A percentile compares a stretch with the other conserved stretches of the same genome.
Conservation (phyloP, 2,888 invertebrate species). For the Sericinus montela region DNA sequence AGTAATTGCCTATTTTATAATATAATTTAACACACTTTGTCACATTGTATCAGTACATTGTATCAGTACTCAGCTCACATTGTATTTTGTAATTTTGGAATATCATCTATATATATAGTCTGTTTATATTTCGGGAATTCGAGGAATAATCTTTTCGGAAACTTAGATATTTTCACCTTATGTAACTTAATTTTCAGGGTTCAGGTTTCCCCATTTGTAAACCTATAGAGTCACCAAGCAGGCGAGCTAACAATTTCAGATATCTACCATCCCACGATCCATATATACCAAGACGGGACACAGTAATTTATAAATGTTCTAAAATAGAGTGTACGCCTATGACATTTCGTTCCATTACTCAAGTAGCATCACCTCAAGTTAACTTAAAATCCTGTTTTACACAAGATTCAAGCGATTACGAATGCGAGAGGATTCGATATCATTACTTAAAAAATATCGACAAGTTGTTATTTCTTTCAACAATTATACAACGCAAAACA, state of each 20-base stretch:
- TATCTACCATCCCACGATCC: conserved; percentile 57
- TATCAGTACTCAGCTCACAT: too few relatives aligned
- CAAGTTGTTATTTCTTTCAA: conserved; percentile 53
- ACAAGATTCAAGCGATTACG: conserved; percentile 24
- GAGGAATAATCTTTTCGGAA: too few relatives aligned
- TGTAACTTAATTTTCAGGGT: too few relatives aligned
- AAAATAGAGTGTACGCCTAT: conserved; percentile 39
- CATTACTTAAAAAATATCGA: conserved; percentile 56
- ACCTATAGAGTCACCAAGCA: conserved; percentile 28
- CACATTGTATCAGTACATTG: too few relatives aligned
- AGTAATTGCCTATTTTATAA: too few relatives aligned
- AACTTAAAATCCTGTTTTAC: conserved; percentile 45
- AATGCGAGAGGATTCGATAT: conserved; percentile 52
- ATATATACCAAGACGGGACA: conserved; percentile 51
- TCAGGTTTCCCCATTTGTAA: conserved; percentile 44
- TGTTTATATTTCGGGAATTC: too few relatives aligned
- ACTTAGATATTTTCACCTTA: too few relatives aligned
- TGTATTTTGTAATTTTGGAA: too few relatives aligned
- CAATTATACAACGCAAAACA: conserved; percentile 44
- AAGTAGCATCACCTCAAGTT: conserved; percentile 41
- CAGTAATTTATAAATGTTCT: conserved; percentile 50
- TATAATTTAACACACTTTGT: too few relatives aligned
- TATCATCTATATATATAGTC: too few relatives aligned
- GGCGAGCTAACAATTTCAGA: conserved; percentile 30
- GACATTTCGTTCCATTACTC: conserved; percentile 44